Evolutionary conservation across 1,140 invertebrate species (phyloP), one percentile per base, ranked within the genome.

Genomic region (Pseudomyrmex cubaensis): DNA sequence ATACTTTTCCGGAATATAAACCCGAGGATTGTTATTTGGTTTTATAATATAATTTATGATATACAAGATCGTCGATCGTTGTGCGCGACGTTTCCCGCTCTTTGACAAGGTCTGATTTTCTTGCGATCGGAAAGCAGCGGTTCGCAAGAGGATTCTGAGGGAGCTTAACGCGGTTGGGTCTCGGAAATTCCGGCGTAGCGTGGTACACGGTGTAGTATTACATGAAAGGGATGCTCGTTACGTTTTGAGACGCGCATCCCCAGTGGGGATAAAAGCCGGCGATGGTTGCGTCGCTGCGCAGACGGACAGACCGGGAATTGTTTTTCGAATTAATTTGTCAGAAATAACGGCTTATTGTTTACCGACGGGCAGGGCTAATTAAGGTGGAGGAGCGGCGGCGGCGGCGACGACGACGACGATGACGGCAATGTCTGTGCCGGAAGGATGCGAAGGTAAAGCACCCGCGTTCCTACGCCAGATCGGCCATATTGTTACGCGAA

Each of bases 291-390:
- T 10, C 44, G 64, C 17, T 12, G 48, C 52, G 70, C 72, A 50
- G 46, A 22, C 57, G 25, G 13, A 52, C 54, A 44, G 62, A 54
- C n/a, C 17, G 4, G 35, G 62, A 72, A 87, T 87, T 87, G 83
- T 90, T 87, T 90, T 87, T 76, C 67, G 74, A 90, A 90, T 88
- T 90, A 88, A 90, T 90, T 90, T 84, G 73, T 87, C 73, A 87
- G 88, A 88, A 90, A 88, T 84, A 84, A 87, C 75, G 72, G 69
- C 78, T 86, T 83, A 85, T 89, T 88, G 88, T 90, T 88, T 89
- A 89, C 80, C 80, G 62, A 69, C 61, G 66, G 85, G 72, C 66
- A 57, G 66, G 69, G 83, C 86, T 90, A 90, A 90, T 90, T 90
- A 87, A 90, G 89, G 85, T 77, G 46, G 74, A 62, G 73, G 50